Conservation (phyloP, 2,888 invertebrate genomes). For the Pachliopta kotzebuea region DNA sequence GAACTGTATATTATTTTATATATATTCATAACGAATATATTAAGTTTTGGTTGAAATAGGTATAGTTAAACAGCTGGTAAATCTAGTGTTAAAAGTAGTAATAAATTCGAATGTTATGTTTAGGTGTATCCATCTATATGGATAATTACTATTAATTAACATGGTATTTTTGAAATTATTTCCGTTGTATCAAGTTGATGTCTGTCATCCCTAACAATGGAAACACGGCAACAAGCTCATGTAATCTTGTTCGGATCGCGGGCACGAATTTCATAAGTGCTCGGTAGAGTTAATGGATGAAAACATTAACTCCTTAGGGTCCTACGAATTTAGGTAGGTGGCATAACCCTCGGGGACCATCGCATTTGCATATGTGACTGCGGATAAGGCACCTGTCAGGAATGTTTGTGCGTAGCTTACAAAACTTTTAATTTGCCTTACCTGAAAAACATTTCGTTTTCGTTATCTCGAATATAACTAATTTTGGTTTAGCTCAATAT, state of each 20-base stretch:
- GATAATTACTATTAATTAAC: too few relatives aligned
- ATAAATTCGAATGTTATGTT: too few relatives aligned
- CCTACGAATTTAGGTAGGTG: conserved; percentile 45
- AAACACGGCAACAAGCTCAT: conserved; percentile 65
- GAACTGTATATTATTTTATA: too few relatives aligned
- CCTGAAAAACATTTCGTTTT: background rate
- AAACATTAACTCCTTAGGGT: conserved; percentile 71
- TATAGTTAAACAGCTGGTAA: too few relatives aligned
- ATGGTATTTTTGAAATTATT: background rate
- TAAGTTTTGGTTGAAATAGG: too few relatives aligned
- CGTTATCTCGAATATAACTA: background rate
- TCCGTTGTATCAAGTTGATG: background rate
- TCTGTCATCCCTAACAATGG: conserved; percentile 35
- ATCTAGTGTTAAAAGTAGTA: too few relatives aligned
- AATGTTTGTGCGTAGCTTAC: conserved; percentile 15
- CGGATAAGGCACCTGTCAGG: conserved; percentile 29
- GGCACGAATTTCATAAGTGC: conserved; percentile 76
- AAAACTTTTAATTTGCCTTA: conserved; percentile 9
- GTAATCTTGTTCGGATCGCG: conserved; percentile 74
- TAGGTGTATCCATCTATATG: too few relatives aligned
- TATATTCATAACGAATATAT: too few relatives aligned
- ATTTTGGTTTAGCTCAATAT: background rate
- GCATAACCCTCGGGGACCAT: conserved; percentile 39
- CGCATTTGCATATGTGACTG: conserved; percentile 61
- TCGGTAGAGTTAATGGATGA: conserved; percentile 72